phyloP scores from a whole-genome alignment of 2,888 invertebrate genomes.

The Pomacea canaliculata region DNA sequence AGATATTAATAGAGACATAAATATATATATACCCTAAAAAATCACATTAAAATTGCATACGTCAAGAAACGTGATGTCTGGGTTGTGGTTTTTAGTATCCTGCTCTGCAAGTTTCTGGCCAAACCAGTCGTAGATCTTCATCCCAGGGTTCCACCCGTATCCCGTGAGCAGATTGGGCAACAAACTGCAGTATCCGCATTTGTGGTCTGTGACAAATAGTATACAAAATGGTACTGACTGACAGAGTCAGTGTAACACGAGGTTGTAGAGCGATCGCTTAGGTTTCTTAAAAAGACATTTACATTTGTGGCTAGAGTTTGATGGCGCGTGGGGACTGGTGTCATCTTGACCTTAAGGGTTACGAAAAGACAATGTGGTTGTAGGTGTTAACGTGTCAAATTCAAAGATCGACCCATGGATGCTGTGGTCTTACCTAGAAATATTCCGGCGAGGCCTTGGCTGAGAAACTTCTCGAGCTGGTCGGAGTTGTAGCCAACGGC shows the following conservation, averaged over 20 bases:
- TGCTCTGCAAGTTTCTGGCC: constrained; percentile 49
- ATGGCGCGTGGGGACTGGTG: too few species aligned
- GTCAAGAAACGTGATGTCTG: constrained; percentile 52
- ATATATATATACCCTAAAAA: background rate
- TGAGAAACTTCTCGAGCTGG: constrained; percentile 52
- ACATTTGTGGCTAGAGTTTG: too few species aligned
- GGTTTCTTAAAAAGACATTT: too few species aligned
- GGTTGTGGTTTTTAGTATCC: constrained; percentile 38
- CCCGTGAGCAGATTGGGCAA: constrained; percentile 54
- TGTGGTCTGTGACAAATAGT: constrained; percentile 43
- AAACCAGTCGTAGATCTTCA: constrained; percentile 57
- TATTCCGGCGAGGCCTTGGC: constrained; percentile 50
- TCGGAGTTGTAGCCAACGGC: constrained; percentile 57
- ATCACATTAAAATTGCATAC: constrained; percentile 25
- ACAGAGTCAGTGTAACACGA: too few species aligned
- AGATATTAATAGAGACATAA: background rate
- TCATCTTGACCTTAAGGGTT: too few species aligned
- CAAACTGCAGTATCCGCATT: constrained; percentile 56
- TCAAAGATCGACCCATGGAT: background rate
- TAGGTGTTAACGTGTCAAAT: too few species aligned
- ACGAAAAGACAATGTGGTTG: too few species aligned
- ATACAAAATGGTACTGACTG: too few species aligned
- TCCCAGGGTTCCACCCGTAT: constrained; percentile 63
- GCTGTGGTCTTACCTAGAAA: constrained; percentile 41
- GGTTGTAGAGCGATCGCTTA: too few species aligned